Evolutionary conservation across 2,113 vertebrate species (phyloP).

Genomic region (Columba janthina): DNA sequence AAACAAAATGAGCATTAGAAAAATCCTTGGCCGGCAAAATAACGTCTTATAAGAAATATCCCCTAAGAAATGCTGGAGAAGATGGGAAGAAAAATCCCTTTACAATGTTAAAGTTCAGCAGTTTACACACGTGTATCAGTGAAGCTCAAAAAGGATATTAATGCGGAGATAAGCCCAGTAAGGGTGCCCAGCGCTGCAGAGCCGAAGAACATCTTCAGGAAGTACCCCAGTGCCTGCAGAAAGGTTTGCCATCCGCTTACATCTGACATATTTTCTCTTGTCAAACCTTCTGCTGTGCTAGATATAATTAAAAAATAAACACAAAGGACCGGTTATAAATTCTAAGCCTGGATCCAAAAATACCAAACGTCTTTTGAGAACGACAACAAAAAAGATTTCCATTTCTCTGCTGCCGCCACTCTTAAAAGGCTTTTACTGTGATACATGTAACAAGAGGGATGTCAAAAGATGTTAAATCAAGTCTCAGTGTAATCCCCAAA

Average conservation of each 20-base stretch:
- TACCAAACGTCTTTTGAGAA: background rate
- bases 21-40: background rate
- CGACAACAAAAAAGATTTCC: background rate
- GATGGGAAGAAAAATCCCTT: background rate
- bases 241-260: constrained; percentile 95
- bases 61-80: background rate
- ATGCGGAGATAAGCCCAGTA: constrained; percentile 95
- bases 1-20: background rate
- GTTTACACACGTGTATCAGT: background rate
- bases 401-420: constrained; percentile 46
- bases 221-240: constrained; percentile 92
- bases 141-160: constrained; percentile 87
- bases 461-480: constrained; percentile 62
- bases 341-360: constrained; percentile 29
- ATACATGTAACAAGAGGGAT: constrained; percentile 42
- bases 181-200: constrained; percentile 96
- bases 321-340: constrained; percentile 32
- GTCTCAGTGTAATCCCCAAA: constrained; percentile 14
- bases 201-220: constrained; percentile 98
- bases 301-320: constrained; percentile 32
- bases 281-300: constrained; percentile 97
- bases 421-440: constrained; percentile 64
- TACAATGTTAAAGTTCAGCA: background rate
- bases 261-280: constrained; percentile 85
- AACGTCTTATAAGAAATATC: background rate